These are phyloP conservation scores for Leuciscus idus DNA, from an alignment of 2,113 vertebrate genomes.

Conservation along the genomic window DNA sequence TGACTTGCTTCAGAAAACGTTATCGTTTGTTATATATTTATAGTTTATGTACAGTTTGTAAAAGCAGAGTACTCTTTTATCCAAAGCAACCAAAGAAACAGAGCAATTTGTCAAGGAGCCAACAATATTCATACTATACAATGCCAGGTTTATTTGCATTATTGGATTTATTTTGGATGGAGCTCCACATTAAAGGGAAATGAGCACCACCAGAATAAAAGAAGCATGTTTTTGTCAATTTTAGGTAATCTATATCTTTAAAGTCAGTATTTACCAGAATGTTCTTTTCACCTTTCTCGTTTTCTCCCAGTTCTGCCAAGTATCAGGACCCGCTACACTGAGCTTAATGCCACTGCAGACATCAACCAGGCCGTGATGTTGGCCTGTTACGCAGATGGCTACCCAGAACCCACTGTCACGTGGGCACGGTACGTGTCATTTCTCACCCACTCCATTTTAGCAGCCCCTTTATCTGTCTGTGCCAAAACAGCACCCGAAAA, in stretches of 20 bases:
- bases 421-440: constrained; percentile 87
- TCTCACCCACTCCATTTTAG: background rate
- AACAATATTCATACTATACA: no score
- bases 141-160: no score
- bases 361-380: constrained; percentile 82
- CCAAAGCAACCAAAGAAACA: no score
- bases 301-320: constrained; percentile 85
- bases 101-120: no score
- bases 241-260: background rate
- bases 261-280: background rate
- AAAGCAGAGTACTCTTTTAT: no score
- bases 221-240: background rate
- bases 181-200: background rate
- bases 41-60: no score
- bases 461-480: background rate
- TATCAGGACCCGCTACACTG: constrained; percentile 84
- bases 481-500: constrained; percentile 4
- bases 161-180: no score
- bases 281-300: background rate
- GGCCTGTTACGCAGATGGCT: constrained; percentile 93
- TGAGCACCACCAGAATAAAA: background rate
- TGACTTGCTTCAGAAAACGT: background rate
- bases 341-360: constrained; percentile 92
- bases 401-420: constrained; percentile 90
- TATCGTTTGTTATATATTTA: no score